phyloP scores from a whole-genome alignment of 2,888 invertebrate genomes.

The Pocota personata region DNA sequence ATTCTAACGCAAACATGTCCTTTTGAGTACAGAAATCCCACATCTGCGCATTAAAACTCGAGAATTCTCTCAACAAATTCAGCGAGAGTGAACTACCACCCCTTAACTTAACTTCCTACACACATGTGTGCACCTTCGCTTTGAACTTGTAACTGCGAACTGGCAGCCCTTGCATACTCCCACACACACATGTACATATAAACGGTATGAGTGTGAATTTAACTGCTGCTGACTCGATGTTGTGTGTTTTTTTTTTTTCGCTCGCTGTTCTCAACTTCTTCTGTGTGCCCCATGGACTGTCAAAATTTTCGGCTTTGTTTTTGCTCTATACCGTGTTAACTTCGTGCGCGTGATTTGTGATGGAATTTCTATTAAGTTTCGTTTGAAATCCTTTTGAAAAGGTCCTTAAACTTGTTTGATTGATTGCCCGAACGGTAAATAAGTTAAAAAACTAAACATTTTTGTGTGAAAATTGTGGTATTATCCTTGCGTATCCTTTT shows the following conservation, averaged over 20 bases:
- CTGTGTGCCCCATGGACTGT: conserved; percentile 55
- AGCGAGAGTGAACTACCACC: conserved; percentile 8
- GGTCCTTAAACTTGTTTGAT: conserved; percentile 24
- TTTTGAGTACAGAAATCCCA: neutral
- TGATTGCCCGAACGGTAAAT: conserved; percentile 37
- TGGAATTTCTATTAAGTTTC: conserved; percentile 46
- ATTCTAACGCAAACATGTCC: neutral
- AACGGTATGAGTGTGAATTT: conserved; percentile 28
- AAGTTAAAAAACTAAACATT: conserved; percentile 31
- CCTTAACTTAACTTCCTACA: neutral
- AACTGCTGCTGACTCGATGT: conserved; percentile 45
- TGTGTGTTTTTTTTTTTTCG: conserved; percentile 27
- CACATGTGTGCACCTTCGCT: conserved; percentile 28
- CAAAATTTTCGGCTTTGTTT: conserved; percentile 74
- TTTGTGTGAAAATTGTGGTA: conserved; percentile 29
- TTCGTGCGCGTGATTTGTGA: conserved; percentile 70
- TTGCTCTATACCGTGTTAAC: conserved; percentile 70
- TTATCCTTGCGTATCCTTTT: conserved; percentile 25
- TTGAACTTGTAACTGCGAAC: conserved; percentile 32
- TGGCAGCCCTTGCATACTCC: conserved; percentile 34
- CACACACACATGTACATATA: neutral
- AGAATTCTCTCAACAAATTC: neutral
- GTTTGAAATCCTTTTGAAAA: conserved; percentile 48
- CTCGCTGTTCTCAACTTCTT: conserved; percentile 53
- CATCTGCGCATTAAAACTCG: conserved; percentile 14